Base-by-base conservation (phyloP, 2,113 vertebrate species). In the Pseudolaguvia tuberculata region DNA sequence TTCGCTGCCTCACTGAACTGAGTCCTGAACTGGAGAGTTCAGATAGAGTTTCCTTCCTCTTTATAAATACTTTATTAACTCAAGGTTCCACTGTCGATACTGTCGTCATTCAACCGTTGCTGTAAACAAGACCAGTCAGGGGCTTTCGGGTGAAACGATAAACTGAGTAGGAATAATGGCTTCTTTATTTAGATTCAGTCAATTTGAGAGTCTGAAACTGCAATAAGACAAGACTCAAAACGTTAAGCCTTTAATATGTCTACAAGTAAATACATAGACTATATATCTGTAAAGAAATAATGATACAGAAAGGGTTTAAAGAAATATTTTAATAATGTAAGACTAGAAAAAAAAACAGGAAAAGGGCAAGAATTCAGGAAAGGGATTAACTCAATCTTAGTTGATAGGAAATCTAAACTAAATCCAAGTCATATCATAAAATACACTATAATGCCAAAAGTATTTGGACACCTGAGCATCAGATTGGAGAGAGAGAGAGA, bases 1-100 rank as follows among this genome's bases (percentile, higher is more conserved):
- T 78, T 21, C 75, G 78, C 58, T 80, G 69, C 78, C n/a, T n/a
- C n/a, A n/a, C n/a, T n/a, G n/a, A n/a, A 72, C 25, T 42, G 76
- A 75, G 53, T 50, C 57, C 69, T 58, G 70, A 58, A 72, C 72
- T 78, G 61, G 51, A 45, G 57, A 76, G 35, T 53, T 78, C 63
- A 21, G 68, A 67, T 79, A 80, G 29, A 45, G 55, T 74, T 31
- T 70, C 21, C 27, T 66, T 47, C 52, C 50, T 29, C 27, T 73
- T 70, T 31, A 72, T 48, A 25, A 45, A 8, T 55, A 63, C 18
- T 29, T 39, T 29, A 70, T 78, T 78, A 61, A 63, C 68, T 75
- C 39, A 66, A 53, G 63, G 57, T 75, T 3, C 31, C 58, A 42
- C 52, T 80, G 71, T 79, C 77, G 73, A 79, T 77, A 23, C 78